phyloP scores from a whole-genome alignment of 2,113 vertebrate species.

The Paedocypris sp. region DNA sequence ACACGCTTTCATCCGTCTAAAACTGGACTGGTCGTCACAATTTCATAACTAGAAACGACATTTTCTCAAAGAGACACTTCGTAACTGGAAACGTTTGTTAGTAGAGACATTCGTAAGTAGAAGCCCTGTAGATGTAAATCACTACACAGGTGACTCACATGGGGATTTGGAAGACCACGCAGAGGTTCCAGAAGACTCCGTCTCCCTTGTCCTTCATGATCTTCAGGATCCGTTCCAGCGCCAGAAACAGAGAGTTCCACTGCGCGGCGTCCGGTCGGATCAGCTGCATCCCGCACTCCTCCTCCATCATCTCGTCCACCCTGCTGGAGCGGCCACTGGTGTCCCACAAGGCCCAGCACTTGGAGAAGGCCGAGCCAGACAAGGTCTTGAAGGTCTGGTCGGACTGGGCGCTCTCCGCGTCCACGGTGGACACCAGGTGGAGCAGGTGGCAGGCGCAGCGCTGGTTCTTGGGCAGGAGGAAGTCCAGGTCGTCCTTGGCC shows the following conservation, averaged over 20 bases:
- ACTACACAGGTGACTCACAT: neutral
- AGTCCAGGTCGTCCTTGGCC: neutral
- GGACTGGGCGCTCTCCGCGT: neutral
- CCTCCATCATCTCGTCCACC: neutral
- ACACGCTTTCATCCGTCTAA: no score
- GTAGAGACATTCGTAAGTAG: no score
- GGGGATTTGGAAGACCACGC: neutral
- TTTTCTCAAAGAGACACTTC: no score
- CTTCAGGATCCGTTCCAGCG: neutral
- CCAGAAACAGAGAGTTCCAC: constrained; percentile 1
- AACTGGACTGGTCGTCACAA: no score
- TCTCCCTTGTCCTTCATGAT: neutral
- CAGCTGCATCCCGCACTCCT: neutral
- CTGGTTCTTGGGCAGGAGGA: neutral
- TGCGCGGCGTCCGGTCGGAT: neutral
- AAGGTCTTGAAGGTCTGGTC: constrained; percentile 1
- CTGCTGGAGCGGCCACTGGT: neutral
- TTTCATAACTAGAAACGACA: no score
- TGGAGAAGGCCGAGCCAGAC: constrained; percentile 15
- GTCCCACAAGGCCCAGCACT: constrained; percentile 18
- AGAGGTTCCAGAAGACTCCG: neutral
- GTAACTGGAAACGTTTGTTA: no score
- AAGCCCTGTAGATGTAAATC: no score
- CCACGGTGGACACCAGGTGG: constrained; percentile 5
- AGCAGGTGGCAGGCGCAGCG: constrained; percentile 12